phyloP scores from a whole-genome alignment of 2,113 vertebrate genomes.

The Xenopus borealis region DNA sequence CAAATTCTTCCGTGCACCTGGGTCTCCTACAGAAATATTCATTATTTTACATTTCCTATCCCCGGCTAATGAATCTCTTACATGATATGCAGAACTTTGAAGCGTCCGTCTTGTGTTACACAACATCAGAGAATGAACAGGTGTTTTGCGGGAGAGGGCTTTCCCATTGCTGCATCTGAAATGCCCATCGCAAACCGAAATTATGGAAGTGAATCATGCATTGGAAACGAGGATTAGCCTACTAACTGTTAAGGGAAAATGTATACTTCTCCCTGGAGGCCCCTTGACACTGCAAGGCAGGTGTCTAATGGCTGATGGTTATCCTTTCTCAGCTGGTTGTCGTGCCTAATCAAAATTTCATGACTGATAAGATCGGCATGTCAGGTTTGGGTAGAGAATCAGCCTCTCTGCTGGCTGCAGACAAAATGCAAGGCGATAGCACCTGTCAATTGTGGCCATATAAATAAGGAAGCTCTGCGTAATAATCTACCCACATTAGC shows the following conservation, averaged over 20 bases:
- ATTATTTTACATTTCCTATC: background rate
- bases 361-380: constrained; percentile 41
- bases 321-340: constrained; percentile 42
- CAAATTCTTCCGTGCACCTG: no score
- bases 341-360: constrained; percentile 43
- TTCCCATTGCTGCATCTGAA: constrained; percentile 5
- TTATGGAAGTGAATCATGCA: constrained; percentile 34
- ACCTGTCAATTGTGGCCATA: constrained; percentile 13
- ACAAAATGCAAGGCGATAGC: constrained; percentile 15
- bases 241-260: constrained; percentile 42
- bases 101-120: background rate
- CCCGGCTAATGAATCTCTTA: background rate
- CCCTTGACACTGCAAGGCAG: constrained; percentile 37
- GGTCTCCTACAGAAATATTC: background rate
- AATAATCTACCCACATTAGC: no score
- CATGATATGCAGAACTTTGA: background rate
- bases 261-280: constrained; percentile 34
- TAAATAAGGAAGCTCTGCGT: background rate
- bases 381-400: constrained; percentile 40
- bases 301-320: constrained; percentile 43
- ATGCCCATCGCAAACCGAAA: constrained; percentile 23
- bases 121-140: constrained; percentile 10
- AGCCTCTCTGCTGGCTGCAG: constrained; percentile 8
- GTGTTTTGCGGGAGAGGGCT: constrained; percentile 22
- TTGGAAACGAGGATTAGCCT: constrained; percentile 40